These are phyloP conservation scores for Agrypnus murinus DNA, from an alignment of 2,888 invertebrate genomes.

Conservation along the genomic window DNA sequence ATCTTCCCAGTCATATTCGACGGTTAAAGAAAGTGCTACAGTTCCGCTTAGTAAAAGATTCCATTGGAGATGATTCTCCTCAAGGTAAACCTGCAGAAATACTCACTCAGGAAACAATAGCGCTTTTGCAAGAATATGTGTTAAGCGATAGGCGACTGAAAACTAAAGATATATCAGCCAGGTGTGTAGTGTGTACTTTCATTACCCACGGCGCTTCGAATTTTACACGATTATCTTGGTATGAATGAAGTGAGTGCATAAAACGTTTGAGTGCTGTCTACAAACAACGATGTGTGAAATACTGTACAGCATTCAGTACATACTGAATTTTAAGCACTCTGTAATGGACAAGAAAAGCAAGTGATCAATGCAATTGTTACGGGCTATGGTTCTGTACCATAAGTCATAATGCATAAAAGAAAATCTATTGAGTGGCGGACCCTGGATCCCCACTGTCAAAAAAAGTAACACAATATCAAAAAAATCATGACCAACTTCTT, in stretches of 20 bases:
- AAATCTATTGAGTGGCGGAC: background rate
- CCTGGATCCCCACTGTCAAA: conserved; percentile 6
- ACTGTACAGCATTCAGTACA: too few species aligned
- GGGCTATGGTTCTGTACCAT: conserved; percentile 1
- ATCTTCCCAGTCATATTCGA: conserved; percentile 19
- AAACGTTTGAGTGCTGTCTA: conserved; percentile 15
- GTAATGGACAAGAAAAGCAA: background rate
- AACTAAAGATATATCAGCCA: conserved; percentile 30
- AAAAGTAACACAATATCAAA: conserved; percentile 14
- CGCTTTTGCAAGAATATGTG: too few species aligned
- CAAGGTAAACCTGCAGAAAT: conserved; percentile 26
- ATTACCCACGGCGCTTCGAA: conserved; percentile 8
- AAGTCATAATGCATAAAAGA: background rate
- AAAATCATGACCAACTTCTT: conserved; percentile 20
- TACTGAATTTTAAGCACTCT: conserved; percentile 14
- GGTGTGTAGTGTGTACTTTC: conserved; percentile 19
- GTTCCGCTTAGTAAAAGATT: conserved; percentile 28
- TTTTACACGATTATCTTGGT: conserved; percentile 20
- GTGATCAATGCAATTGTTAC: background rate
- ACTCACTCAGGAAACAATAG: conserved; percentile 27
- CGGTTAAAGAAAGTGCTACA: conserved; percentile 25
- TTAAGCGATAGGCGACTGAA: conserved; percentile 19
- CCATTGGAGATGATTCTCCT: conserved; percentile 23
- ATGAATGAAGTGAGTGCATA: conserved; percentile 39
- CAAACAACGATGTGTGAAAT: conserved; percentile 12